Conservation (phyloP, 2,113 vertebrate genomes). For the Oceanites oceanicus region DNA sequence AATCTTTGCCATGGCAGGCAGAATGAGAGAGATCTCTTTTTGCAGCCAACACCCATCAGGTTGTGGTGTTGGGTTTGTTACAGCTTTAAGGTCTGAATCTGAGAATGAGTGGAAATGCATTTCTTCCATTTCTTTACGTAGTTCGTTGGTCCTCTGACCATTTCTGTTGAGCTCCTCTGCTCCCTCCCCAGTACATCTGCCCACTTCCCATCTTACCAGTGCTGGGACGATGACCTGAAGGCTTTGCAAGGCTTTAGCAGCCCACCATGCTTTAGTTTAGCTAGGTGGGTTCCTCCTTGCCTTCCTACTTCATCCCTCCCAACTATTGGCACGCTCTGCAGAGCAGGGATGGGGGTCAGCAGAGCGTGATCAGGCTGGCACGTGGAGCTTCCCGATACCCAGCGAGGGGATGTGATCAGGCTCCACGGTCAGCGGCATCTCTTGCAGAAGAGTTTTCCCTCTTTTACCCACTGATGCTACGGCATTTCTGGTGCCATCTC, state of each 20-base stretch:
- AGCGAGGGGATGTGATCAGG: background rate
- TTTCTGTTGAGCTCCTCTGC: background rate
- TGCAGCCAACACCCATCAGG: background rate
- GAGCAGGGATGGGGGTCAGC: background rate
- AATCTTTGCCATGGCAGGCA: background rate
- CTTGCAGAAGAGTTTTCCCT: background rate
- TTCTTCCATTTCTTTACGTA: background rate
- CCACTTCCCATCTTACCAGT: background rate
- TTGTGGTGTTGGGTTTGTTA: background rate
- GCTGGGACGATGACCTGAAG: background rate
- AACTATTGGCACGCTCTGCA: accelerated
- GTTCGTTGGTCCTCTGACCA: background rate
- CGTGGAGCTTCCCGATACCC: background rate
- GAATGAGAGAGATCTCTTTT: background rate
- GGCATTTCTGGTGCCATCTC: background rate
- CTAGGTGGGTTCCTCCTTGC: background rate
- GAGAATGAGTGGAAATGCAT: background rate
- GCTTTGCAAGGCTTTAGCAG: background rate
- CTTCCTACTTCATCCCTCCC: background rate
- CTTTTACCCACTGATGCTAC: background rate
- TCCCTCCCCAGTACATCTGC: background rate
- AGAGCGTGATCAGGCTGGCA: background rate
- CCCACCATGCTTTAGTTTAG: background rate
- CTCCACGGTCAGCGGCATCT: accelerated
- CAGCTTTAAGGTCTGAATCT: background rate